phyloP scores from a whole-genome alignment of 30 jellyfish, hydroid and myxozoan species.

The Mastigias papua region DNA sequence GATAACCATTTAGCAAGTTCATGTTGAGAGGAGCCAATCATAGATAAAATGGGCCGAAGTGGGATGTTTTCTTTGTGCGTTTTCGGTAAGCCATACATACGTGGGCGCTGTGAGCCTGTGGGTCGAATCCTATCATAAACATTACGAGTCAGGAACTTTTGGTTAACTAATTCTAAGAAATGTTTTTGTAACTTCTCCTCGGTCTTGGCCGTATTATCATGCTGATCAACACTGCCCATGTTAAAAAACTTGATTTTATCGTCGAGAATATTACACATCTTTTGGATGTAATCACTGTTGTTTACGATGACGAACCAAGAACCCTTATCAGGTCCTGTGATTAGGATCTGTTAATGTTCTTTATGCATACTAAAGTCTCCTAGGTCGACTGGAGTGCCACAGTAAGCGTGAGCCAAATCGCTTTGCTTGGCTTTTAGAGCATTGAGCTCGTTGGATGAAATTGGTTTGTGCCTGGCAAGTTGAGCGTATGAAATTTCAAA shows the following conservation, averaged over 20 bases:
- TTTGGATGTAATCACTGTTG: conserved; percentile 5
- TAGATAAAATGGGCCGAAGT: conserved; percentile 29
- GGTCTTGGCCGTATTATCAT: conserved; percentile 1
- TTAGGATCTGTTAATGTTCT: conserved; percentile 31
- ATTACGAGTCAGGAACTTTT: neutral
- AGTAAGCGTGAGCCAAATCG: conserved; percentile 29
- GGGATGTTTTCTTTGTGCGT: conserved; percentile 27
- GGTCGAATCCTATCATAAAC: conserved; percentile 48
- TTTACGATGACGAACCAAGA: neutral
- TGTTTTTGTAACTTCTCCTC: conserved; percentile 32
- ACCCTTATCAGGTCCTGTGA: neutral
- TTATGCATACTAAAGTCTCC: conserved; percentile 21
- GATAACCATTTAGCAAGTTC: conserved; percentile 33
- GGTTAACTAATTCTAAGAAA: neutral
- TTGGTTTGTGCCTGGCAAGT: neutral
- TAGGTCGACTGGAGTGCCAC: conserved; percentile 50
- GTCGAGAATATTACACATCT: neutral
- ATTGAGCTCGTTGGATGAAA: neutral
- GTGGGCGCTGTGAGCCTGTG: conserved; percentile 55
- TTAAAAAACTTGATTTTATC: conserved; percentile 13
- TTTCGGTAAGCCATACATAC: conserved; percentile 42
- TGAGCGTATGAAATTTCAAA: conserved; percentile 5
- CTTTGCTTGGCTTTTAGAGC: conserved; percentile 16
- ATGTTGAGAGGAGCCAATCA: conserved; percentile 41
- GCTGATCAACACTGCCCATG: conserved; percentile 25